Conservation (phyloP, 1,140 invertebrate genomes). For the Vollenhovia emeryi region DNA sequence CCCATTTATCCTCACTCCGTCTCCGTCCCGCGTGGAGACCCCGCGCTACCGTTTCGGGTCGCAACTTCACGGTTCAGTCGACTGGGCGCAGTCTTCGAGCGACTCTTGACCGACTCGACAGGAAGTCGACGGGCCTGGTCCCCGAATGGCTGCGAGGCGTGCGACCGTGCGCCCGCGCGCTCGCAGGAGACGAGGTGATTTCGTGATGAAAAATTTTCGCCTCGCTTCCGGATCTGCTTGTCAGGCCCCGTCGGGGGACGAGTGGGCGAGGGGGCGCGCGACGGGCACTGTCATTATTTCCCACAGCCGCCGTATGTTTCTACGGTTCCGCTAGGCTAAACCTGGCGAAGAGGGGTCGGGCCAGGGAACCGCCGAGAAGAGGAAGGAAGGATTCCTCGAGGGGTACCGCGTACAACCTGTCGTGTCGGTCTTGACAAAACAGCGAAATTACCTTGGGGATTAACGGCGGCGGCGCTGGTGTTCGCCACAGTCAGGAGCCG, state of each 20-base stretch:
- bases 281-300: conserved; percentile 82
- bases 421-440: conserved; percentile 76
- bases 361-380: conserved; percentile 63
- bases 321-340: conserved; percentile 75
- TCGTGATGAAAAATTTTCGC: conserved; percentile 79
- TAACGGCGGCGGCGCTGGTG: conserved; percentile 63
- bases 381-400: conserved; percentile 78
- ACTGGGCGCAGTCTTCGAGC: conserved; percentile 53
- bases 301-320: conserved; percentile 79
- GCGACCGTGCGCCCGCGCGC: conserved; percentile 42
- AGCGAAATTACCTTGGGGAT: conserved; percentile 69
- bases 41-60: conserved; percentile 56
- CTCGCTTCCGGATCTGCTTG: conserved; percentile 80
- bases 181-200: conserved; percentile 65
- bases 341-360: conserved; percentile 32
- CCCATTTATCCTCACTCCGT: conserved; percentile 58
- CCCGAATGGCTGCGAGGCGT: conserved; percentile 48
- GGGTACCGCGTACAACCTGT: conserved; percentile 82
- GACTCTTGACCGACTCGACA: conserved; percentile 69
- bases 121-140: conserved; percentile 68
- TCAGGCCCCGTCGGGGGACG: conserved; percentile 62
- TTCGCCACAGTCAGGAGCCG: background rate
- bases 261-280: conserved; percentile 59
- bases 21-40: conserved; percentile 44
- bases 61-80: conserved; percentile 74